These are phyloP conservation scores for Samia ricini DNA, from an alignment of 1,140 invertebrate genomes.

Conservation along the genomic window DNA sequence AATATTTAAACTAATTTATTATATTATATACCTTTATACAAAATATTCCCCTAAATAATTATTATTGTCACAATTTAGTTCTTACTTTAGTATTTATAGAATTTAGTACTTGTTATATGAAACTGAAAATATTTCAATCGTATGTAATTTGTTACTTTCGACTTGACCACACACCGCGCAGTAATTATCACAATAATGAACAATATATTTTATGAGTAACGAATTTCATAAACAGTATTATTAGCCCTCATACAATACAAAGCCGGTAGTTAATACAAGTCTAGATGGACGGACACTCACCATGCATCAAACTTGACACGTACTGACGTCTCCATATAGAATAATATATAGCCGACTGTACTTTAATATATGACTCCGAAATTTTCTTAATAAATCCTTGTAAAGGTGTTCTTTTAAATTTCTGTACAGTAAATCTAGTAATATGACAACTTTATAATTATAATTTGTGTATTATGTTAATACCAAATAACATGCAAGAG, in stretches of 20 bases:
- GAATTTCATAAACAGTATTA: not conserved
- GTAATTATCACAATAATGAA: conserved; percentile 11
- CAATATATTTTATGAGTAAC: not conserved
- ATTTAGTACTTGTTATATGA: not conserved
- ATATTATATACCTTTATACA: too few species aligned
- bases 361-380: conserved; percentile 4
- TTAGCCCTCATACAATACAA: conserved; percentile 18
- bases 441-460: not conserved
- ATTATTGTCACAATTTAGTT: too few species aligned
- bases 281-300: conserved; percentile 46
- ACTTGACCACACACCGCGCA: not conserved
- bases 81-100: not conserved
- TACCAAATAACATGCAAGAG: too few species aligned
- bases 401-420: conserved; percentile 1
- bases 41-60: too few species aligned
- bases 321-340: conserved; percentile 32
- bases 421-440: not conserved
- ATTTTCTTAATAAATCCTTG: conserved; percentile 4
- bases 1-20: too few species aligned
- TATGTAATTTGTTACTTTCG: not conserved
- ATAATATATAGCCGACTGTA: conserved; percentile 46
- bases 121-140: not conserved
- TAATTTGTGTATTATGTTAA: too few species aligned
- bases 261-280: conserved; percentile 49
- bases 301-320: conserved; percentile 51